Percentiles rank a stretch among this genome's conserved stretches.
Evolutionary conservation across 2,113 vertebrate species (phyloP).

Genomic region (Oxygymnocypris stewartii): DNA sequence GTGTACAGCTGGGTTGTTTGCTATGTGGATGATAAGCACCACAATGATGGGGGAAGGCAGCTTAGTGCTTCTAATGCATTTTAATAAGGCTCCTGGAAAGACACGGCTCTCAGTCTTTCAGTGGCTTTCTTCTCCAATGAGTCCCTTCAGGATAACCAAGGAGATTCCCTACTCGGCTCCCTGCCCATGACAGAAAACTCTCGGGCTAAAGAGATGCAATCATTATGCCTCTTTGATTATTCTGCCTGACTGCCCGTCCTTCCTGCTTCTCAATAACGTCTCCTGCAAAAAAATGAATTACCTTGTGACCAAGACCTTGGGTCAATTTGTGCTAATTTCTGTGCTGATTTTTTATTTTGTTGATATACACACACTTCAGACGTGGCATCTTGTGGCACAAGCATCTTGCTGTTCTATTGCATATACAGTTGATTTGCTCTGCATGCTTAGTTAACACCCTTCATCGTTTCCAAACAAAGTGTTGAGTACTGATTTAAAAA

Average conservation of each 20-base stretch:
- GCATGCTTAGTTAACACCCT: neutral
- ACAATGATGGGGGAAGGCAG: slow-evolving; percentile 61
- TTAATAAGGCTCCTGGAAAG: slow-evolving; percentile 70
- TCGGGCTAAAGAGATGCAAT: slow-evolving; percentile 17
- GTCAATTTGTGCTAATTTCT: neutral
- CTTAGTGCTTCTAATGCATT: slow-evolving; percentile 65
- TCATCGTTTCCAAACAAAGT: neutral
- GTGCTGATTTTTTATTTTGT: neutral
- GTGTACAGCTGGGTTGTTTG: slow-evolving; percentile 65
- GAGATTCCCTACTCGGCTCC: slow-evolving; percentile 40
- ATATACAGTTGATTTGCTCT: neutral
- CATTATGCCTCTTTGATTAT: slow-evolving; percentile 1
- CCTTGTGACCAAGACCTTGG: neutral
- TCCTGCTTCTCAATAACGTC: neutral
- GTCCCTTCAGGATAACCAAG: slow-evolving; percentile 35
- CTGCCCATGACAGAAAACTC: slow-evolving; percentile 16
- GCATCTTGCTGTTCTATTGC: neutral
- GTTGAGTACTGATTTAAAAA: too few species aligned
- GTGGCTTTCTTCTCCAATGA: slow-evolving; percentile 34
- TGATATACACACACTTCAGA: neutral
- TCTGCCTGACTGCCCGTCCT: neutral
- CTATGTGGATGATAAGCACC: slow-evolving; percentile 66
- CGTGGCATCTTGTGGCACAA: neutral
- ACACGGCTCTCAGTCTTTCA: slow-evolving; percentile 50
- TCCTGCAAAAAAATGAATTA: neutral